Conservation (phyloP, 2,113 vertebrate genomes). For the Perca fluviatilis region DNA sequence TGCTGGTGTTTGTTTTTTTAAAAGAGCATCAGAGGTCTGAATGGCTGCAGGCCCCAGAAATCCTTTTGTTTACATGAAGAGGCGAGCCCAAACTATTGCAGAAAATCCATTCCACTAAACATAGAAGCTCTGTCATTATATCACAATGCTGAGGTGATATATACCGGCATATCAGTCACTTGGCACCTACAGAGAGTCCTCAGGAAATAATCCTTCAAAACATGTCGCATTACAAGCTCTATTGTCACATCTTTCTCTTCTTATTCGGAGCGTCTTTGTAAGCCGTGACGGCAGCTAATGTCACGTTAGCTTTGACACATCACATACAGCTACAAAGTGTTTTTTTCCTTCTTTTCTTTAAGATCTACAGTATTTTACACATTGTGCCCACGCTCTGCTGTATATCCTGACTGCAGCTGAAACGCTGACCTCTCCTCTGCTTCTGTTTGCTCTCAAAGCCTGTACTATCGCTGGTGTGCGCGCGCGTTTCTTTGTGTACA, state of each 20-base stretch:
- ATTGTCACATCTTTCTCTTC: background rate
- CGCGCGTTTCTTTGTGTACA: slow-evolving; percentile 14
- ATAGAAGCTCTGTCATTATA: background rate
- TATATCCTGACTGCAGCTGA: slow-evolving; percentile 48
- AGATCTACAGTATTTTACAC: slow-evolving; percentile 30
- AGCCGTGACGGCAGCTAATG: slow-evolving; percentile 13
- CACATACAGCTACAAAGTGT: background rate
- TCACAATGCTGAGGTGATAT: background rate
- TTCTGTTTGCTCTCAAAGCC: slow-evolving; percentile 28
- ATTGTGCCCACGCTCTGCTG: slow-evolving; percentile 43
- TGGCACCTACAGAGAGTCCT: background rate
- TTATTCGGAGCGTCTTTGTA: slow-evolving; percentile 8
- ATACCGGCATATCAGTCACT: slow-evolving; percentile 5
- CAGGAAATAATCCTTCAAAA: slow-evolving; percentile 20
- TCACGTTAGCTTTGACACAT: slow-evolving; percentile 8
- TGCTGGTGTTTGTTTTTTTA: background rate
- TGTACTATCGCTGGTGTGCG: background rate
- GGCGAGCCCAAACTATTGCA: background rate
- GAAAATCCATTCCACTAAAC: background rate
- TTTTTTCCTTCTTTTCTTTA: background rate
- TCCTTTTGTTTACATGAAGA: background rate
- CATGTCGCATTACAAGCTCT: slow-evolving; percentile 19
- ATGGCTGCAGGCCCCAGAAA: background rate
- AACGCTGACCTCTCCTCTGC: slow-evolving; percentile 53
- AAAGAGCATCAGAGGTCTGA: background rate